Conservation (phyloP, 2,113 vertebrate species). For the Pimephales promelas region DNA sequence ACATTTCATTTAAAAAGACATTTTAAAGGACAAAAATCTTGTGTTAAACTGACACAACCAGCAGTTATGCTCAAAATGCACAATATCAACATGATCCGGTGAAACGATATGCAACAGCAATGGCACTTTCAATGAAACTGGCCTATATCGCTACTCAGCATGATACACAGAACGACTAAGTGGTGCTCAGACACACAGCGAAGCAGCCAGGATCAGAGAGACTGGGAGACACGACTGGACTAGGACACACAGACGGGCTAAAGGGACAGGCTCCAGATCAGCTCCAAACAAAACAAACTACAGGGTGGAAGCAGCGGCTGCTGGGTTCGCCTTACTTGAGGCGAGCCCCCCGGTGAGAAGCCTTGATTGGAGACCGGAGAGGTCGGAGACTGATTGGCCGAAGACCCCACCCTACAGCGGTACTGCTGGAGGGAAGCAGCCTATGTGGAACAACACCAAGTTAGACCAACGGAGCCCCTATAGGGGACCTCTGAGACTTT, state of each 20-base stretch:
- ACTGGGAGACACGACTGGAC: conserved; percentile 34
- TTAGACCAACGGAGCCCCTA: conserved; percentile 64
- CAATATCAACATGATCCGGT: background rate
- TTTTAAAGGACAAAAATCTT: background rate
- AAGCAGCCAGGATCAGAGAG: conserved; percentile 38
- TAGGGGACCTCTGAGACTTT: conserved; percentile 33
- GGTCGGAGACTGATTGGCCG: conserved; percentile 99
- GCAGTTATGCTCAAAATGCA: background rate
- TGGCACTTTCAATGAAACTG: conserved; percentile 40
- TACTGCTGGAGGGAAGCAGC: conserved; percentile 96
- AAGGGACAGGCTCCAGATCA: conserved; percentile 33
- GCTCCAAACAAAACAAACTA: conserved; percentile 48
- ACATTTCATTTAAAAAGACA: background rate
- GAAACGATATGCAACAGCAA: conserved; percentile 13
- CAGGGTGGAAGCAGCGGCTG: conserved; percentile 64
- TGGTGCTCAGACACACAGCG: conserved; percentile 41
- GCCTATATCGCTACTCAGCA: conserved; percentile 36
- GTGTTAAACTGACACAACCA: background rate
- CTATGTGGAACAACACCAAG: conserved; percentile 73
- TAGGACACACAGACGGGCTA: conserved; percentile 39
- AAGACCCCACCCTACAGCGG: conserved; percentile 96
- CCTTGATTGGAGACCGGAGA: conserved; percentile 99
- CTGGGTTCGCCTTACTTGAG: conserved; percentile 90
- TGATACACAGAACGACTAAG: conserved; percentile 31
- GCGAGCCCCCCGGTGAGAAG: conserved; percentile 99